phyloP scores from a whole-genome alignment of 2,113 vertebrate species.

The Trematomus loennbergii region DNA sequence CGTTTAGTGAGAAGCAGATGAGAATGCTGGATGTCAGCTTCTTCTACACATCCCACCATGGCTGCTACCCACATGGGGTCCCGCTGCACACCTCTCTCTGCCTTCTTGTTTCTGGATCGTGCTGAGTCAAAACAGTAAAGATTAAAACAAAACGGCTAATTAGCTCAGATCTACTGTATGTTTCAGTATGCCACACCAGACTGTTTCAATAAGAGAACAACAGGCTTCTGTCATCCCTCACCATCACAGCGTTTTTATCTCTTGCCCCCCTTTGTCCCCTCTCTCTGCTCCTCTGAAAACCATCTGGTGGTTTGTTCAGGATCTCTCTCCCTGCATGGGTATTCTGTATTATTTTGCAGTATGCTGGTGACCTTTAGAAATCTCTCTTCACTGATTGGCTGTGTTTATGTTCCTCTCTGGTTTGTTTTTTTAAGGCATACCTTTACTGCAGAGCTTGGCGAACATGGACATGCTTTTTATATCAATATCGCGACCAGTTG shows the following conservation, averaged over 20 bases:
- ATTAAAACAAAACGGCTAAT: slow-evolving; percentile 31
- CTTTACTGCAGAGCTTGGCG: not conserved
- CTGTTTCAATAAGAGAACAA: slow-evolving; percentile 10
- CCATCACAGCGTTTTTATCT: slow-evolving; percentile 15
- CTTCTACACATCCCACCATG: slow-evolving; percentile 35
- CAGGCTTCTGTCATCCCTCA: slow-evolving; percentile 7
- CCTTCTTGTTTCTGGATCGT: slow-evolving; percentile 26
- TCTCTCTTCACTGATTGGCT: not conserved
- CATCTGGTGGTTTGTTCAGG: slow-evolving; percentile 41
- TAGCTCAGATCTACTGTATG: slow-evolving; percentile 9
- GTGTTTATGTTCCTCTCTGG: not conserved
- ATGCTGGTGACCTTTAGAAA: not conserved
- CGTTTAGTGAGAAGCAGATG: slow-evolving; percentile 50
- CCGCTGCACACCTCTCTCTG: slow-evolving; percentile 4
- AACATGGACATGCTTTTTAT: not conserved
- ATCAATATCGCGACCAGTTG: too few species aligned
- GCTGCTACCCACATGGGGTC: slow-evolving; percentile 31
- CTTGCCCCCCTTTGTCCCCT: not conserved
- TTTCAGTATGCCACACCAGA: not conserved
- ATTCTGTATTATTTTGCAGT: not conserved
- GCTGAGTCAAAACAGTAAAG: slow-evolving; percentile 17
- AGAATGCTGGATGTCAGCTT: slow-evolving; percentile 61
- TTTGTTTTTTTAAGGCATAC: not conserved
- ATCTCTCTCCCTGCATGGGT: slow-evolving; percentile 15
- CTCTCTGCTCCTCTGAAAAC: slow-evolving; percentile 18